phyloP scores from a whole-genome alignment of 2,113 vertebrate species.

The Heterotis niloticus region DNA sequence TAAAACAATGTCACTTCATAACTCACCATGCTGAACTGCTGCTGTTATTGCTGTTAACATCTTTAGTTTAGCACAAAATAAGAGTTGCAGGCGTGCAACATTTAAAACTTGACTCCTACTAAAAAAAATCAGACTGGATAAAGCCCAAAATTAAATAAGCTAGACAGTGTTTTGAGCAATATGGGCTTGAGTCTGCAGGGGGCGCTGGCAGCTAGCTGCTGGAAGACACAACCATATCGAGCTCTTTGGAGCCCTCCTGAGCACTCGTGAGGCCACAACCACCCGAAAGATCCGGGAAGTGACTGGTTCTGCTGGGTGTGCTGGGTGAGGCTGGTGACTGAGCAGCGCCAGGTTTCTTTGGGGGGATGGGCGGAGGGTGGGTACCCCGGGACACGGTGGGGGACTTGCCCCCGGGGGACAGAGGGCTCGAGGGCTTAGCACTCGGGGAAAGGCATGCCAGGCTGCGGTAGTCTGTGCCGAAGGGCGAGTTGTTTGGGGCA shows the following conservation, averaged over 20 bases:
- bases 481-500: slow-evolving; percentile 83
- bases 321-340: slow-evolving; percentile 73
- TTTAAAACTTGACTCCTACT: not conserved
- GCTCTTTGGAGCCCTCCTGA: slow-evolving; percentile 78
- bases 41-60: slow-evolving; percentile 5
- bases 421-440: slow-evolving; percentile 73
- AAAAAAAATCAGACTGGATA: not conserved
- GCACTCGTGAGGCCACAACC: slow-evolving; percentile 70
- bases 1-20: not conserved
- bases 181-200: not conserved
- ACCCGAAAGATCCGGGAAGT: slow-evolving; percentile 71
- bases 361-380: slow-evolving; percentile 80
- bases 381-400: slow-evolving; percentile 81
- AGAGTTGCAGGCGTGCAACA: not conserved
- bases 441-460: slow-evolving; percentile 59
- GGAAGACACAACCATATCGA: slow-evolving; percentile 80
- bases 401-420: slow-evolving; percentile 88
- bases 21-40: not conserved
- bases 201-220: slow-evolving; percentile 69
- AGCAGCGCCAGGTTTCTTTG: slow-evolving; percentile 83
- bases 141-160: slow-evolving; percentile 13
- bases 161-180: slow-evolving; percentile 22
- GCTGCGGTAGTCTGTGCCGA: slow-evolving; percentile 91
- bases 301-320: slow-evolving; percentile 61
- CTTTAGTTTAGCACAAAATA: not conserved